A percentile compares a stretch with the other conserved stretches of the same genome.
Evolutionary conservation across 2,113 vertebrate genomes (phyloP).

Genomic region (Stigmatopora nigra): DNA sequence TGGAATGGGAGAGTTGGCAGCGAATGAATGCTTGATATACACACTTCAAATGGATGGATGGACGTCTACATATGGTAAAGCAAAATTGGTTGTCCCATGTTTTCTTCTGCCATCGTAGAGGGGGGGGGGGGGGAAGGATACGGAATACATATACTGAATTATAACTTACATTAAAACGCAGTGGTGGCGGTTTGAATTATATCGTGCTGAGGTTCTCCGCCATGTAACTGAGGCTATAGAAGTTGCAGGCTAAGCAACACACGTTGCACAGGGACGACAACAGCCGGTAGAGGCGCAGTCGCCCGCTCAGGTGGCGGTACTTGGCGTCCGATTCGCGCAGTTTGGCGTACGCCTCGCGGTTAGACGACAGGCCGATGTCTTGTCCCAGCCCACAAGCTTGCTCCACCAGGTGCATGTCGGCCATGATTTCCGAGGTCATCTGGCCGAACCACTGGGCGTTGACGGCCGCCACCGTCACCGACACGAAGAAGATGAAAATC

Average conservation of each 20-base stretch:
- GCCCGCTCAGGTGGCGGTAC: constrained; percentile 60
- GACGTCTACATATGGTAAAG: too few relatives aligned
- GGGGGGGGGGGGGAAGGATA: too few relatives aligned
- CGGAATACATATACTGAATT: not conserved
- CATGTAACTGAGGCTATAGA: constrained; percentile 69
- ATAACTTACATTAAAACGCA: not conserved
- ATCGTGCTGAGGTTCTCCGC: constrained; percentile 68
- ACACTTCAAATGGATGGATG: too few relatives aligned
- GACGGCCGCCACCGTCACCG: constrained; percentile 68
- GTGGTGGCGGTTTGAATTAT: constrained; percentile 11
- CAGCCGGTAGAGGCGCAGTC: constrained; percentile 65
- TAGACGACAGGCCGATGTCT: constrained; percentile 64
- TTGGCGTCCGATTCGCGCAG: constrained; percentile 56
- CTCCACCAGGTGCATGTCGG: constrained; percentile 73
- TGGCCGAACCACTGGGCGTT: constrained; percentile 78
- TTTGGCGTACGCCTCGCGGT: constrained; percentile 65
- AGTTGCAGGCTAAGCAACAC: constrained; percentile 74
- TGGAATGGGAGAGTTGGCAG: too few relatives aligned
- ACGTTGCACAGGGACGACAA: constrained; percentile 77
- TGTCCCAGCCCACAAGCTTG: constrained; percentile 68
- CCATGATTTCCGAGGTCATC: constrained; percentile 68
- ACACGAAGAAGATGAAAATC: constrained; percentile 75
- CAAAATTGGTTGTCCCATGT: not conserved
- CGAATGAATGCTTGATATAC: too few relatives aligned
- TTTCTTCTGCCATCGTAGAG: not conserved